These are phyloP conservation scores for Neoscelio sp. DNA, from an alignment of 2,888 invertebrate genomes.

Conservation along the genomic window DNA sequence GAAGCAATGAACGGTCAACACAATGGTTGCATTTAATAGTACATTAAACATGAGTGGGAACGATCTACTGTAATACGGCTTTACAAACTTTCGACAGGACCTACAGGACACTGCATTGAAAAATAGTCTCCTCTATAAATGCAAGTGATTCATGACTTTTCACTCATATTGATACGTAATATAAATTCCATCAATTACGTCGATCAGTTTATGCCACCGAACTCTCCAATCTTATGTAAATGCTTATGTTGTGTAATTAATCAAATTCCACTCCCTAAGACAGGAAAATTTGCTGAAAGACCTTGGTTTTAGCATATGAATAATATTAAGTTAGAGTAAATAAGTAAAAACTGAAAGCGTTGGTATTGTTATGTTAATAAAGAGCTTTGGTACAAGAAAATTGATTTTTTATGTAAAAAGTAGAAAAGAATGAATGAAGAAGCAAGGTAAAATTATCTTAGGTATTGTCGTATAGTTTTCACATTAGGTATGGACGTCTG, in stretches of 20 bases:
- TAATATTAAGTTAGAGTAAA: slow-evolving; percentile 5
- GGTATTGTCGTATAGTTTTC: too few relatives aligned
- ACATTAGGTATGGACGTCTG: too few relatives aligned
- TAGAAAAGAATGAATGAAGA: too few relatives aligned
- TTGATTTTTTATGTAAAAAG: too few relatives aligned
- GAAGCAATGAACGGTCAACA: slow-evolving; percentile 77
- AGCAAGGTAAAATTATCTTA: too few relatives aligned
- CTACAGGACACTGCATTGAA: slow-evolving; percentile 8
- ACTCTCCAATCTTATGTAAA: slow-evolving; percentile 9
- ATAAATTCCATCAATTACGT: slow-evolving; percentile 51
- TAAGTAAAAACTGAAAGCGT: not conserved
- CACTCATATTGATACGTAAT: slow-evolving; percentile 20
- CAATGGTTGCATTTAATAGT: slow-evolving; percentile 82
- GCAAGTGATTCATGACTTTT: slow-evolving; percentile 44
- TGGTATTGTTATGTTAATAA: slow-evolving; percentile 13
- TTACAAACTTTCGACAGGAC: slow-evolving; percentile 48
- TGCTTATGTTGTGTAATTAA: slow-evolving; percentile 22
- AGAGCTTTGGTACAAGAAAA: not conserved
- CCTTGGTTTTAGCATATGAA: slow-evolving; percentile 12
- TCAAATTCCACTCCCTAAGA: slow-evolving; percentile 8
- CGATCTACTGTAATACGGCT: slow-evolving; percentile 47
- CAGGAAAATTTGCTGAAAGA: slow-evolving; percentile 11
- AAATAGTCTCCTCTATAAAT: slow-evolving; percentile 14
- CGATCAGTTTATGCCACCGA: slow-evolving; percentile 20
- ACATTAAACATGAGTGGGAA: slow-evolving; percentile 79